Evolutionary conservation across 2,888 invertebrate genomes (phyloP).

Genomic region (Cordilura impudica): DNA sequence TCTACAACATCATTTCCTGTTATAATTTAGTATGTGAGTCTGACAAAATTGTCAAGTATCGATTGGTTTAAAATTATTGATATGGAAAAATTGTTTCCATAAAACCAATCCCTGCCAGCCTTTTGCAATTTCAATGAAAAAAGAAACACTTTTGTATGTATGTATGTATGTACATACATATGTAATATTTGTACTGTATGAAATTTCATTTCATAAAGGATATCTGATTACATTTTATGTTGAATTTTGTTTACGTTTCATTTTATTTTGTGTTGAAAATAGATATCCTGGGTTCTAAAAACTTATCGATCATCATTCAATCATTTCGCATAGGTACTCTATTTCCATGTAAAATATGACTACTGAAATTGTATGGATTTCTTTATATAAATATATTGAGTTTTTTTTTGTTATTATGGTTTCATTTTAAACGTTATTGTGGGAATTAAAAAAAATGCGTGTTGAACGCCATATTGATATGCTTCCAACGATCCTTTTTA

Average conservation of each 20-base stretch:
- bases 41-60: neutral
- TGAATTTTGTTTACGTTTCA: neutral
- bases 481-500: no score
- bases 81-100: neutral
- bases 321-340: neutral
- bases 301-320: neutral
- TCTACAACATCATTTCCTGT: constrained; percentile 19
- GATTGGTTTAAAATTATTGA: neutral
- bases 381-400: neutral
- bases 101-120: neutral
- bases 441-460: neutral
- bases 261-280: neutral
- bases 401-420: neutral
- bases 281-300: neutral
- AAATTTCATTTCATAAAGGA: neutral
- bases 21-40: neutral
- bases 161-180: neutral
- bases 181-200: neutral
- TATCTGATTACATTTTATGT: constrained; percentile 11
- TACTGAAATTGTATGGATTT: neutral
- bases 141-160: neutral
- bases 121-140: neutral
- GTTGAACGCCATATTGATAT: neutral
- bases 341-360: neutral
- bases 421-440: neutral